Conservation (phyloP, 2,113 vertebrate species). For the Hipposideros armiger region DNA sequence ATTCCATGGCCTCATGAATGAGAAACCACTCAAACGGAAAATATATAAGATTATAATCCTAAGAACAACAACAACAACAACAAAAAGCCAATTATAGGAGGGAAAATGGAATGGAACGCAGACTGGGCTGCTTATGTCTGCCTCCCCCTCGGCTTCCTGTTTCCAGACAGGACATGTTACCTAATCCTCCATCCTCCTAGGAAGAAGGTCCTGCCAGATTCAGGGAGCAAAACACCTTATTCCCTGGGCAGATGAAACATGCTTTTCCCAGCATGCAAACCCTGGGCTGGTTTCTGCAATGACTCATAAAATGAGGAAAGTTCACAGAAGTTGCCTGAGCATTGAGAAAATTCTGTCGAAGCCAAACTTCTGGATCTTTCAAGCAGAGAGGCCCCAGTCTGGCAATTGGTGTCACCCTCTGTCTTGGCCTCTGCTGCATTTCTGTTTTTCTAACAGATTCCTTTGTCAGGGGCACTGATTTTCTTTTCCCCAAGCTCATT, state of each 20-base stretch:
- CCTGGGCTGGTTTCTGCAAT: neutral
- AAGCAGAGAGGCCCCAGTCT: slow-evolving; percentile 48
- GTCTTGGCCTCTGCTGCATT: slow-evolving; percentile 67
- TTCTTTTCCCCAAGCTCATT: slow-evolving; percentile 75
- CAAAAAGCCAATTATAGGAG: neutral
- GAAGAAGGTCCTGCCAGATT: neutral
- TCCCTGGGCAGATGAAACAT: neutral
- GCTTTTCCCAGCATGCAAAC: neutral
- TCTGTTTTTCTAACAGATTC: slow-evolving; percentile 40
- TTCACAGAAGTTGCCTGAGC: neutral
- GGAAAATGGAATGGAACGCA: neutral
- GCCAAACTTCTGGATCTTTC: slow-evolving; percentile 63
- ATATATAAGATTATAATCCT: neutral
- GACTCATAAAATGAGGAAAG: neutral
- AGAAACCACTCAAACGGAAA: neutral
- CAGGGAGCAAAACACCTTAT: neutral
- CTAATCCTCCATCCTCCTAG: rapidly evolving
- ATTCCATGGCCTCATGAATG: neutral
- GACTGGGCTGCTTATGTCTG: neutral
- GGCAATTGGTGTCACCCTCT: slow-evolving; percentile 68
- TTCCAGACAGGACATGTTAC: neutral
- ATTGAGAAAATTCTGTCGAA: neutral
- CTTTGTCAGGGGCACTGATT: slow-evolving; percentile 71
- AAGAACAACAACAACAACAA: neutral
- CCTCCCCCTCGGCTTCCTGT: neutral